Evolutionary conservation across 2,888 invertebrate genomes (phyloP).

Genomic region (Drosophila macrospina): DNA sequence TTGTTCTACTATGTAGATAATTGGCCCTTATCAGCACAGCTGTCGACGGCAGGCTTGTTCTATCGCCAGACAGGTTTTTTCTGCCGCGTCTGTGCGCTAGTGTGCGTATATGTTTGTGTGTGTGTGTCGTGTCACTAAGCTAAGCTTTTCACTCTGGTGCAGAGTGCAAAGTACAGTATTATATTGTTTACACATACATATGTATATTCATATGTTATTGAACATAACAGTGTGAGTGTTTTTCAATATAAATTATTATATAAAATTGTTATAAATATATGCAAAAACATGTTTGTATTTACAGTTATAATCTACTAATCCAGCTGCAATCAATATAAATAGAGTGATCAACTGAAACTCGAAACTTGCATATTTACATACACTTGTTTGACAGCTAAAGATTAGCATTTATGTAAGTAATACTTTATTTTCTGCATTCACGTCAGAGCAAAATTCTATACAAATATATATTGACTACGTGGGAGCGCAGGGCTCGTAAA

Average conservation of each 20-base stretch:
- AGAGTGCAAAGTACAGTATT: conserved; percentile 64
- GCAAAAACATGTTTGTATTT: not conserved
- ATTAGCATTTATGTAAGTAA: conserved; percentile 7
- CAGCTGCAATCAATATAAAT: not conserved
- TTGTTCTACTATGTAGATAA: conserved; percentile 38
- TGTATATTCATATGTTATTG: conserved; percentile 6
- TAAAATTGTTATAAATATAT: not conserved
- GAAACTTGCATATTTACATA: conserved; percentile 5
- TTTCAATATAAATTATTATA: conserved; percentile 2
- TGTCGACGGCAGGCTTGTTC: conserved; percentile 31
- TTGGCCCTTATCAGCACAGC: conserved; percentile 54
- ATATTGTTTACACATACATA: conserved; percentile 10
- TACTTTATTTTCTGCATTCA: conserved; percentile 1
- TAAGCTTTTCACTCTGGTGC: conserved; percentile 47
- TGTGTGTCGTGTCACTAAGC: conserved; percentile 39
- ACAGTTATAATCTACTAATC: not conserved
- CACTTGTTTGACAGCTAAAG: conserved; percentile 4
- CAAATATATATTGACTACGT: conserved; percentile 18
- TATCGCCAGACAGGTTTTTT: conserved; percentile 35
- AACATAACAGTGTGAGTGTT: not conserved
- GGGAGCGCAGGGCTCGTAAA: conserved; percentile 28
- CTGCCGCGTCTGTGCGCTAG: not conserved
- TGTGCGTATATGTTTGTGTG: conserved; percentile 2
- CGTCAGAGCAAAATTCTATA: not conserved
- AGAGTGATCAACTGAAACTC: not conserved